Evolutionary conservation across 2,888 invertebrate genomes (phyloP), one percentile per base, ranked within the genome.

Genomic region (Tipula unca): DNA sequence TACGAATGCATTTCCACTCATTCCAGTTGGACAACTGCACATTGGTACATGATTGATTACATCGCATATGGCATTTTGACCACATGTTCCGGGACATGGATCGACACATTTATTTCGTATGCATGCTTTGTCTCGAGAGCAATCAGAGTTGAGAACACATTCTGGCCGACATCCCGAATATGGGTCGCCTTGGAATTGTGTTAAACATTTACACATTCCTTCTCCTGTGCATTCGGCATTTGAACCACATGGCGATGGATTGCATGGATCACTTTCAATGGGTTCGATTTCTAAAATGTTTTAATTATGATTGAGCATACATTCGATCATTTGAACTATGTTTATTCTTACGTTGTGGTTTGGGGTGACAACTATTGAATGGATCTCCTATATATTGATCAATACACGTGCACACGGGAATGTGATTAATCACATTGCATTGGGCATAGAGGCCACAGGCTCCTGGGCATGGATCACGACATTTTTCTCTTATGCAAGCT

Each of bases 61-160:
- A 88, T 93, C 93, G 88, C 96, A 96, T 86, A 93, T 90, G 2
- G 96, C 95, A 89, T 94, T 95, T 86, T 91, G 90, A 0, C 95
- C 96, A 89, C 96, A 96, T 17, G 94, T 94, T 86, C 94, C 94
- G 1, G 94, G 93, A 88, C 96, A 96, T 85, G 96, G 96, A 89
- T 95, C 94, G 82, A 91, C 89, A 89, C 96, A 96, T 90, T 95
- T 95, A 89, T 94, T 94, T 88, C 92, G 91, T 3, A 93, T 90
- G 88, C 96, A 96, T 86, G 95, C 94, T 89, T 92, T 93, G 88
- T 94, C 92, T 88, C 92, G 92, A 82, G 93, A 91, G 90, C 96
- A 96, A 88, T 96, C 95, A 3, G 92, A 90, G 89, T 94, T 95
- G 5, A 95, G 90, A 8, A 95, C 93, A 90, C 96, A 96, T 90